phyloP scores from a whole-genome alignment of 2,888 invertebrate species.

The Tinea trinotella region DNA sequence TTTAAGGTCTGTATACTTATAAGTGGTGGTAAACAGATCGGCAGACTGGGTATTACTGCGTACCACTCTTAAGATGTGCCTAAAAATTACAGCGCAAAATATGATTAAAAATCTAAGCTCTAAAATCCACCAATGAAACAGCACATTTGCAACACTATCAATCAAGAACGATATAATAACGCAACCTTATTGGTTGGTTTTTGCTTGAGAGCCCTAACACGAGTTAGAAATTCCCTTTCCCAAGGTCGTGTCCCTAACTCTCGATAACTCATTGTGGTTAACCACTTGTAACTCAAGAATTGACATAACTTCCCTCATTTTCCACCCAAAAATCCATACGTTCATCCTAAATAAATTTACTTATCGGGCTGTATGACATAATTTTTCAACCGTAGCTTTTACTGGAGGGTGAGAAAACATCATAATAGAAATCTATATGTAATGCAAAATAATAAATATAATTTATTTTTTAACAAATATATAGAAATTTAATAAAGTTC shows the following conservation, averaged over 20 bases:
- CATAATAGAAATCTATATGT: not conserved
- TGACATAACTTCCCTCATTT: conserved; percentile 3
- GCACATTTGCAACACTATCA: conserved; percentile 1
- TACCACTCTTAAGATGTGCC: no score
- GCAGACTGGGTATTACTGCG: no score
- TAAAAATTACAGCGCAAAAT: no score
- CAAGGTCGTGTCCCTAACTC: conserved; percentile 2
- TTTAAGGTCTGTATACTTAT: no score
- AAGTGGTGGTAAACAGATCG: no score
- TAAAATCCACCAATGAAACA: not conserved
- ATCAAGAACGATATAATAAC: conserved; percentile 1
- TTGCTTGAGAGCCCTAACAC: conserved; percentile 5
- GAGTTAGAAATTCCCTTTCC: conserved; percentile 2
- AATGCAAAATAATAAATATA: no score
- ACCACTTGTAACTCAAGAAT: conserved; percentile 15
- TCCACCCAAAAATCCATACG: conserved; percentile 6
- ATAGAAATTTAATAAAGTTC: no score
- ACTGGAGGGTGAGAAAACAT: not conserved
- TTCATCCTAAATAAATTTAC: conserved; percentile 2
- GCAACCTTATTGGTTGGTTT: not conserved
- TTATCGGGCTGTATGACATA: not conserved
- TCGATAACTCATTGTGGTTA: conserved; percentile 9
- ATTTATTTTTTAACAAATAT: no score
- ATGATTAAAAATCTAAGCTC: no score
- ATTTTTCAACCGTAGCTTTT: not conserved